These are phyloP conservation scores for Thecocarcelia acutangulata DNA, from an alignment of 2,888 invertebrate genomes.

Conservation along the genomic window DNA sequence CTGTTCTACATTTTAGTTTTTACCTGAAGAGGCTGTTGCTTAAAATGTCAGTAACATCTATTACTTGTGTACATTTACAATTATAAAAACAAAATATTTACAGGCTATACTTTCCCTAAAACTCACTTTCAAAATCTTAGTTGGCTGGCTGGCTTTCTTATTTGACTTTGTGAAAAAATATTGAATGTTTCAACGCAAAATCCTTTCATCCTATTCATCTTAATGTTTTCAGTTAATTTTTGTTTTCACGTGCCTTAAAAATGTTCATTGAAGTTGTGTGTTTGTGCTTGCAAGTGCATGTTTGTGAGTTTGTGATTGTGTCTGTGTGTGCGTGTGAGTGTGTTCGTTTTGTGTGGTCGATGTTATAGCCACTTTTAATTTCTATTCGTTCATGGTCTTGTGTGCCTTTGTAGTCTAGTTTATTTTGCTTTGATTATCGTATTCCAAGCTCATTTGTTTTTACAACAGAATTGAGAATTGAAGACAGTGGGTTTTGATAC, in stretches of 20 bases:
- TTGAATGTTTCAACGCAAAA: constrained; percentile 28
- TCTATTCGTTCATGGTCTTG: constrained; percentile 60
- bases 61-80: constrained; percentile 48
- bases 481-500: constrained; percentile 23
- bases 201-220: constrained; percentile 15
- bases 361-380: constrained; percentile 65
- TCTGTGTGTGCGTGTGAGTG: neutral
- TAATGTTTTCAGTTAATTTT: constrained; percentile 42
- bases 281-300: neutral
- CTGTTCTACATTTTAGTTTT: constrained; percentile 19
- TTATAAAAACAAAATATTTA: constrained; percentile 20
- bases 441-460: constrained; percentile 40
- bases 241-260: neutral
- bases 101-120: constrained; percentile 3
- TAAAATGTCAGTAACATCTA: constrained; percentile 33
- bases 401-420: constrained; percentile 27
- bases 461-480: neutral
- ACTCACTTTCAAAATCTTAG: constrained; percentile 9
- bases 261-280: neutral
- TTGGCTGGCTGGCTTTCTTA: neutral
- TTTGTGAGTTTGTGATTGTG: neutral
- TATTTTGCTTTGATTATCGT: constrained; percentile 30
- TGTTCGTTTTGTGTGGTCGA: constrained; percentile 50
- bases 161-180: constrained; percentile 25
- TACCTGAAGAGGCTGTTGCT: constrained; percentile 34